Base-by-base conservation (phyloP, 2,113 vertebrate genomes). In the Rattus rattus region DNA sequence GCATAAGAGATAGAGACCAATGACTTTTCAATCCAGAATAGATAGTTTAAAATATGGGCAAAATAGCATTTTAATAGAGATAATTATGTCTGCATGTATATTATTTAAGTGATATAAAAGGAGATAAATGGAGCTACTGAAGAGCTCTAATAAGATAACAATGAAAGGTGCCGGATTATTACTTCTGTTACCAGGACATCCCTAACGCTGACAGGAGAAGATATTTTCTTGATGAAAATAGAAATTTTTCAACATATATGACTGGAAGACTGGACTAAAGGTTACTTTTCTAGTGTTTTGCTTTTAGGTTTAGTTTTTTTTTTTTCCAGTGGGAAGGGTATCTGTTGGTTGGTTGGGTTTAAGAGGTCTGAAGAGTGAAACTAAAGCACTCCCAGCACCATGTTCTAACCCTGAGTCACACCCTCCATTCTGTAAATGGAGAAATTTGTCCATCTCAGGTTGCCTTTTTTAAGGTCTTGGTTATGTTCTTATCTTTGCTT, bases 131-230 rank as follows among this genome's bases (percentile, higher is more conserved):
- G 80, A 95, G 93, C n/a, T 6, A 94, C 79, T 92, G 61, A 88
- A 9, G 12, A 19, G 4, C 87, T 70, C 65, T 77, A 93, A 88
- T 76, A 89, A 39, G 6, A 59, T n/a, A 81, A 59, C 33, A 39
- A 83, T 26, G 2, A 36, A 95, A 92, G 20, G 91, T 33, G 92
- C 70, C 7, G 91, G 13, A 56, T 86, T 61, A 91, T 93, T 95
- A 95, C 79, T 52, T 88, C 43, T 88, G 0, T 28, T 81, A 67
- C 2, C 3, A 86, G 9, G 12, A 86, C 47, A 86, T 63, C 75
- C 95, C 39, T 86, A 91, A 81, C 36, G 76, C 52, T 91, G 67
- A 96, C 83, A 92, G 81, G 86, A 91, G 52, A 93, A 96, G 33
- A 49, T 19, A 88, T 83, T 85, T 14, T 81, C 56, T 7, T 61